phyloP scores from a whole-genome alignment of 2,888 invertebrate species.

The Melinaea menophilus region DNA sequence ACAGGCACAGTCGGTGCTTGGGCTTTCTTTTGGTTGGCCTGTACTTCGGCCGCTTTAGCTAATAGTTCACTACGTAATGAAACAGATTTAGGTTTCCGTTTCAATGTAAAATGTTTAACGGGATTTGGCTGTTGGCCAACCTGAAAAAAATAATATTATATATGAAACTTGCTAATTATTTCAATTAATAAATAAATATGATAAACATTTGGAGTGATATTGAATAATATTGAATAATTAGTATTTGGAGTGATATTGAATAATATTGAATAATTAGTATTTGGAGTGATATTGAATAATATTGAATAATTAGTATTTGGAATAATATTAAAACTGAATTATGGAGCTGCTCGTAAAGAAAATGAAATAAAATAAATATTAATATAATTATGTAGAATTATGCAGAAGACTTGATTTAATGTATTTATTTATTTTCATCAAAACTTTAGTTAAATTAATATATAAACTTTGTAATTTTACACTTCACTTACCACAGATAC shows the following conservation, averaged over 20 bases:
- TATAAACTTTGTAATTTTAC: background rate
- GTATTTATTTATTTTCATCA: conserved; percentile 2
- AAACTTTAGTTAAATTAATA: background rate
- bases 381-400: too few relatives aligned
- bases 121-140: conserved; percentile 89
- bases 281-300: too few relatives aligned
- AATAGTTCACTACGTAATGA: conserved; percentile 91
- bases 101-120: conserved; percentile 94
- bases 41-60: conserved; percentile 94
- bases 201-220: too few relatives aligned
- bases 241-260: too few relatives aligned
- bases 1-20: conserved; percentile 93
- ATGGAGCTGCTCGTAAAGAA: too few relatives aligned
- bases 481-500: conserved; percentile 84
- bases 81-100: conserved; percentile 96
- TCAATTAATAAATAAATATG: too few relatives aligned
- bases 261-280: too few relatives aligned
- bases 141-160: conserved; percentile 49
- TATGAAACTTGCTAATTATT: background rate
- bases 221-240: too few relatives aligned
- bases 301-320: too few relatives aligned
- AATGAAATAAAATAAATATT: background rate
- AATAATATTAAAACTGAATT: too few relatives aligned
- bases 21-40: conserved; percentile 91
- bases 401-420: background rate